phyloP scores from a whole-genome alignment of 2,888 invertebrate species.

The Caenorhabditis sinica region DNA sequence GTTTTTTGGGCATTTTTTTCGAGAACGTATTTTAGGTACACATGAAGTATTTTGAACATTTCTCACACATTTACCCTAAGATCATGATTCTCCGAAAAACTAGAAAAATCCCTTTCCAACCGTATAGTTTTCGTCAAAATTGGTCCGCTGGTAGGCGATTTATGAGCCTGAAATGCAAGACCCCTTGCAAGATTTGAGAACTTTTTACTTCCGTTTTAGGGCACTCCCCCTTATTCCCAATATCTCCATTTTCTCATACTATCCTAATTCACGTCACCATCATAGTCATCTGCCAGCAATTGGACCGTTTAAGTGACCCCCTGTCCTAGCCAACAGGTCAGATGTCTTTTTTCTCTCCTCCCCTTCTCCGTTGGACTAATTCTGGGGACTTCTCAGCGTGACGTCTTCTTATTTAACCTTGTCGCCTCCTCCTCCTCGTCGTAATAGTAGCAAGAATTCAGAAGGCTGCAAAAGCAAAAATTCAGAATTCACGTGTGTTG shows the following conservation, averaged over 20 bases:
- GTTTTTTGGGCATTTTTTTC: too few species aligned
- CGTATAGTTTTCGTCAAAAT: too few species aligned
- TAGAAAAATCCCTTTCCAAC: too few species aligned
- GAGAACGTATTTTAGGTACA: too few species aligned
- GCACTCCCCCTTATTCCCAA: neutral
- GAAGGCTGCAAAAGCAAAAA: slow-evolving; percentile 2
- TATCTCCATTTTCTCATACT: neutral
- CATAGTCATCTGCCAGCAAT: slow-evolving; percentile 27
- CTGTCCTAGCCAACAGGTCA: slow-evolving; percentile 46
- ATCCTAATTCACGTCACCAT: neutral
- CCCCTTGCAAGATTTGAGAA: too few species aligned
- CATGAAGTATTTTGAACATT: too few species aligned
- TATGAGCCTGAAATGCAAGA: too few species aligned
- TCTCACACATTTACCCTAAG: too few species aligned
- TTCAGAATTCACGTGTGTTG: slow-evolving; percentile 19
- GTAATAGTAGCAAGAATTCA: neutral
- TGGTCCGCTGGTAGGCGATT: too few species aligned
- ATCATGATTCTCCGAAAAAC: too few species aligned
- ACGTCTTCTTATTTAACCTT: slow-evolving; percentile 25
- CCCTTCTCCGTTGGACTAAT: neutral
- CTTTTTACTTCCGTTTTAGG: neutral
- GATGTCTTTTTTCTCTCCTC: slow-evolving; percentile 25
- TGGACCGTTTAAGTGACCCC: slow-evolving; percentile 23
- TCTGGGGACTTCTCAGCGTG: slow-evolving; percentile 18
- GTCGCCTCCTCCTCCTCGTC: neutral